A percentile compares a stretch with the other conserved stretches of the same genome.
Conservation (phyloP, 2,888 invertebrate species). For the Gryllus longicercus region DNA sequence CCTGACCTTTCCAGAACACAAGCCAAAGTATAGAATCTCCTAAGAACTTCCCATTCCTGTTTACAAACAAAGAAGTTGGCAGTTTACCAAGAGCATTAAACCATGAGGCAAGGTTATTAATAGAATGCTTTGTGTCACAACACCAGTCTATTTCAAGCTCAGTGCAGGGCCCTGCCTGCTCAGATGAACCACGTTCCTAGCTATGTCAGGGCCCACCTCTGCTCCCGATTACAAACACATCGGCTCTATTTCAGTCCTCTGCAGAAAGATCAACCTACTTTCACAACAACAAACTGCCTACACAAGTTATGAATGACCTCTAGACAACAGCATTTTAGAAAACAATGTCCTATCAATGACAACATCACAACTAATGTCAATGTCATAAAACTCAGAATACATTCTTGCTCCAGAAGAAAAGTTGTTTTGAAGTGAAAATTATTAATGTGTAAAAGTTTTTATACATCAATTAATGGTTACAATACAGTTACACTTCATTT, state of each 20-base stretch:
- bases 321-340: too few relatives aligned
- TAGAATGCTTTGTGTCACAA: not conserved
- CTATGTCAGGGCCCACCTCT: not conserved
- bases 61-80: slow-evolving; percentile 17
- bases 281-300: not conserved
- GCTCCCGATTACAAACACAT: not conserved
- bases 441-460: too few relatives aligned
- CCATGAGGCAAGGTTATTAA: not conserved
- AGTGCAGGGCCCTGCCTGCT: not conserved
- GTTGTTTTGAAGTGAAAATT: too few relatives aligned
- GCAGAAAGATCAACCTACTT: not conserved
- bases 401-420: too few relatives aligned
- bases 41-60: not conserved
- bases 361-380: too few relatives aligned
- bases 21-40: too few relatives aligned
- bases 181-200: not conserved
- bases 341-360: too few relatives aligned
- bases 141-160: not conserved
- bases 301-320: too few relatives aligned
- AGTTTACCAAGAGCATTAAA: not conserved
- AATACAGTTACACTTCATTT: too few relatives aligned
- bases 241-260: not conserved
- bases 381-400: too few relatives aligned
- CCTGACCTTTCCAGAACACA: too few relatives aligned
- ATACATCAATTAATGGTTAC: too few relatives aligned